Percentiles rank a stretch among this genome's conserved stretches.
Conservation (phyloP, 1,140 invertebrate genomes). For the Solenopsis invicta region DNA sequence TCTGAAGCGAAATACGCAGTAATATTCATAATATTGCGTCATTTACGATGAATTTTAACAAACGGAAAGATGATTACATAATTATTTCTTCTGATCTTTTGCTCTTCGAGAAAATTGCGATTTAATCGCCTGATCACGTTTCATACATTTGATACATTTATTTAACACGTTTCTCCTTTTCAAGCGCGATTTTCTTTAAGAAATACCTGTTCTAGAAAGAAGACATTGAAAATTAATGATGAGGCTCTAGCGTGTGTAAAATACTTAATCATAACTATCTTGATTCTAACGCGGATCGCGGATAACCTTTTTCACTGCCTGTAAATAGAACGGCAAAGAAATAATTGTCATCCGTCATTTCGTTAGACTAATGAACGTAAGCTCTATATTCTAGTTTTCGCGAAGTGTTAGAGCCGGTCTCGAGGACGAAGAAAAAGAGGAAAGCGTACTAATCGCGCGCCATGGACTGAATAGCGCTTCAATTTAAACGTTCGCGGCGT, state of each 20-base stretch:
- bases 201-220: not conserved
- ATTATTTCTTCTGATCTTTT: not conserved
- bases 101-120: not conserved
- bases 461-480: constrained; percentile 52
- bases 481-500: constrained; percentile 48
- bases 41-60: not conserved
- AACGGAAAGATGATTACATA: not conserved
- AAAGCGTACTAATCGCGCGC: constrained; percentile 33
- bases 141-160: not conserved
- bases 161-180: not conserved
- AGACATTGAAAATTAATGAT: not conserved
- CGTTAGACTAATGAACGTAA: constrained; percentile 13
- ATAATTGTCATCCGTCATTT: constrained; percentile 35
- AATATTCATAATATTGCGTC: not conserved
- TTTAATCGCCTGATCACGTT: not conserved
- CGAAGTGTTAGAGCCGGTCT: not conserved
- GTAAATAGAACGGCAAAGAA: constrained; percentile 22
- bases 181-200: not conserved
- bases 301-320: not conserved
- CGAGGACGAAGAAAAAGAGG: not conserved
- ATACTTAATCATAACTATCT: constrained; percentile 4
- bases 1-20: not conserved
- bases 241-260: not conserved
- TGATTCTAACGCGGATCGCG: not conserved
- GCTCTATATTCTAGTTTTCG: no score